These are phyloP conservation scores for Verasper variegatus DNA, from an alignment of 2,113 vertebrate species.

Conservation along the genomic window DNA sequence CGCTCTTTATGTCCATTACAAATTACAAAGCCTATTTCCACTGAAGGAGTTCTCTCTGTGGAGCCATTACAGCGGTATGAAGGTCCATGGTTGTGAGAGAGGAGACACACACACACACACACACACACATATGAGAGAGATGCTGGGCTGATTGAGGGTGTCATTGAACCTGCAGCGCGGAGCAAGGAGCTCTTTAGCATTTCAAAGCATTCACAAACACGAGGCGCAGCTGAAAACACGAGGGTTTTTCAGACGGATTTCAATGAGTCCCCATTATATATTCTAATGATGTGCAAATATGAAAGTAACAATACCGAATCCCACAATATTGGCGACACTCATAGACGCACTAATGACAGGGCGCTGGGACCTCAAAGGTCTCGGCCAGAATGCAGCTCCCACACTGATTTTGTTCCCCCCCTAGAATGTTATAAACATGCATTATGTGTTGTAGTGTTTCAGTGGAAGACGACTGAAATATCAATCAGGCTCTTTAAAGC, in stretches of 20 bases:
- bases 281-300: constrained; percentile 65
- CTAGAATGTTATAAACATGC: no score
- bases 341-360: constrained; percentile 16
- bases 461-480: background rate
- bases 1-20: constrained; percentile 6
- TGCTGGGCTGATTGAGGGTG: constrained; percentile 42
- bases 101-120: constrained; percentile 27
- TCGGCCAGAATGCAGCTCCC: constrained; percentile 13
- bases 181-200: constrained; percentile 70
- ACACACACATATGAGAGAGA: constrained; percentile 46
- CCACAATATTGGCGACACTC: constrained; percentile 14
- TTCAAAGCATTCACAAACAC: constrained; percentile 68
- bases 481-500: background rate
- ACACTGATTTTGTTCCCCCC: background rate
- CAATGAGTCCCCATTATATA: constrained; percentile 55
- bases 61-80: constrained; percentile 51
- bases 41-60: constrained; percentile 41
- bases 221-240: constrained; percentile 20
- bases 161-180: constrained; percentile 39
- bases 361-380: constrained; percentile 17
- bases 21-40: constrained; percentile 45
- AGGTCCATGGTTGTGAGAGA: constrained; percentile 56
- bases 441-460: no score
- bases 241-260: constrained; percentile 54
- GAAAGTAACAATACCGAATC: constrained; percentile 39